Base-by-base conservation (phyloP, 2,797 vertebrate species). In the Chelon labrosus region DNA sequence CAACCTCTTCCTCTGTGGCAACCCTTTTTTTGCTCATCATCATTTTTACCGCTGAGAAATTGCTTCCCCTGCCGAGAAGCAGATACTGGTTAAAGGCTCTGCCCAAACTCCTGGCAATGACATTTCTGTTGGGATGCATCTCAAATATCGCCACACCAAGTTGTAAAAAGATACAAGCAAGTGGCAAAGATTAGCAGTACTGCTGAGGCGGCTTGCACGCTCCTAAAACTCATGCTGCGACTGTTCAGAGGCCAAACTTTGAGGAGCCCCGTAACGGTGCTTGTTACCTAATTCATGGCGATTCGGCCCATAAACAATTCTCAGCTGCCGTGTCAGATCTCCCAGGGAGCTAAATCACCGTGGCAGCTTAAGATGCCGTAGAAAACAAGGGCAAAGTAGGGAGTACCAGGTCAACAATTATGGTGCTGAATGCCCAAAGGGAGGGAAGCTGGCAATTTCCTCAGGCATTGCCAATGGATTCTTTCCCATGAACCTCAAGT, bases 401-500 rank as follows among this genome's bases (percentile, higher is more conserved):
- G 84, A 82, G 80, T 61, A 84, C 55, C 27, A 38, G 85, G 90
- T 90, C 88, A 88, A 77, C 75, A 79, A 82, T 84, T 71, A 80
- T 67, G 75, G 41, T 46, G 70, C 65, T 73, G 73, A 82, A 71
- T 75, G 75, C 75, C 81, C 80, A 38, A 74, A 86, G 76, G 79
- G 79, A 86, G 86, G 87, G 88, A 92, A 92, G 74, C 84, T 67
- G 80, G 68, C 79, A 80, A 88, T 91, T 93, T 94, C 90, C 92
- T 90, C 73, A 74, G 63, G 70, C 83, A 79, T 84, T 84, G 85
- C 87, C 75, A 89, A 69, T 57, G 71, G 57, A 77, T 77, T 62
- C 82, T 82, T 94, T 94, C 91, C 86, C 90, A 93, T 90, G 91
- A 93, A 93, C 91, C 87, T 62, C 61, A 77, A 69, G 58, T 82